Conservation (phyloP, 2,113 vertebrate genomes). For the Ameiurus melas region DNA sequence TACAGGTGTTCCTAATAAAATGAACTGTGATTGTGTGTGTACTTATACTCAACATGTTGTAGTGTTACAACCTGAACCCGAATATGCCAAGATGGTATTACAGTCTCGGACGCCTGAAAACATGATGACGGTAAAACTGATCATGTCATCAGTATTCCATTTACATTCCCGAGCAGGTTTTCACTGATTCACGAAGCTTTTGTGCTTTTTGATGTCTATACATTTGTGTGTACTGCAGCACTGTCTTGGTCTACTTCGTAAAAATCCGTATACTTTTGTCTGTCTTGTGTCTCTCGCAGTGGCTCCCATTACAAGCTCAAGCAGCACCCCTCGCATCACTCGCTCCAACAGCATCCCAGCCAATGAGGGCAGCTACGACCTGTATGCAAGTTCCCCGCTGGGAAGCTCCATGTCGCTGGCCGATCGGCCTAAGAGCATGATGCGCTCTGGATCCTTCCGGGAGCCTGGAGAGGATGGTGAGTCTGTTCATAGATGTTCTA, state of each 20-base stretch:
- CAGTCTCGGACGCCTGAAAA: constrained; percentile 5
- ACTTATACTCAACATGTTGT: too few relatives aligned
- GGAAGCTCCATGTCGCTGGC: constrained; percentile 94
- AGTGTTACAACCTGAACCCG: background rate
- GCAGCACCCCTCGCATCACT: constrained; percentile 84
- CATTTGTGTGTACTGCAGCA: background rate
- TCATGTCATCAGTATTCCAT: constrained; percentile 55
- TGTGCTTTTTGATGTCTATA: background rate
- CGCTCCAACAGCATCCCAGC: constrained; percentile 98
- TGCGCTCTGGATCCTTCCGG: constrained; percentile 95
- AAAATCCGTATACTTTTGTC: background rate
- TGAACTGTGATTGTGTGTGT: too few relatives aligned
- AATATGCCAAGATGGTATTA: background rate
- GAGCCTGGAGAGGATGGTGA: constrained; percentile 93
- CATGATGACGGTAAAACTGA: constrained; percentile 2
- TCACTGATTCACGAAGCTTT: constrained; percentile 57
- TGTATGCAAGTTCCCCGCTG: constrained; percentile 88
- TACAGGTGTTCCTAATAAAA: too few relatives aligned
- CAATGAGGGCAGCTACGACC: constrained; percentile 87
- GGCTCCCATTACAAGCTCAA: constrained; percentile 79
- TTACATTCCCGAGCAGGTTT: constrained; percentile 53
- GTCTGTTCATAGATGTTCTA: constrained; percentile 44
- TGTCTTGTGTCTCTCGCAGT: constrained; percentile 69
- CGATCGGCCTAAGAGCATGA: constrained; percentile 94
- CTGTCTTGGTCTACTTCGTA: background rate